Percentiles rank a stretch among this genome's conserved stretches.
phyloP scores from a whole-genome alignment of 2,113 vertebrate genomes.

The Pituophis catenifer region DNA sequence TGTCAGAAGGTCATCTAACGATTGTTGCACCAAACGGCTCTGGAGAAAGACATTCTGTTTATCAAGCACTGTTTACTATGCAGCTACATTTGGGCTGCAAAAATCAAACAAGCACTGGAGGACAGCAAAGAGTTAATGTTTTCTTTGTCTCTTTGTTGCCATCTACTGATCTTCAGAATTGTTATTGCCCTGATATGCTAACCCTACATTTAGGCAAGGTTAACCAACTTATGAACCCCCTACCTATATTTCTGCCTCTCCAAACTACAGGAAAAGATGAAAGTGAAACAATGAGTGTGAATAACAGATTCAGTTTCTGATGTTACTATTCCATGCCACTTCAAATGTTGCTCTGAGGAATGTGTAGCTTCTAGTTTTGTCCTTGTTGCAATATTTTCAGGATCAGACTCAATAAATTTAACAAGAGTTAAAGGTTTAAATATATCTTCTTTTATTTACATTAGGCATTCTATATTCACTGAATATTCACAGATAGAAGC shows the following conservation, averaged over 20 bases:
- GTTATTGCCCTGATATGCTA: background rate
- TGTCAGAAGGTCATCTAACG: constrained; percentile 61
- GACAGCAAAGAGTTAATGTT: background rate
- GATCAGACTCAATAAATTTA: too few species aligned
- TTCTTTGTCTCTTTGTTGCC: background rate
- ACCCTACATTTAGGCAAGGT: background rate
- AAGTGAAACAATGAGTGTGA: constrained; percentile 4
- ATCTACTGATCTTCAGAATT: background rate
- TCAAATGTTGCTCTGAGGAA: background rate
- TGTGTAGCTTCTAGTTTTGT: background rate
- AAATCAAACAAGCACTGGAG: background rate
- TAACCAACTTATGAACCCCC: background rate
- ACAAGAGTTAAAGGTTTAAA: too few species aligned
- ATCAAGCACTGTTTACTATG: background rate
- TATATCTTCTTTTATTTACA: too few species aligned
- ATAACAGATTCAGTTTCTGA: background rate
- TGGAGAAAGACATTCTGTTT: constrained; percentile 36
- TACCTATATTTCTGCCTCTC: background rate
- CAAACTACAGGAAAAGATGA: background rate
- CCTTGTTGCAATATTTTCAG: too few species aligned
- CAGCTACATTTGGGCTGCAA: background rate
- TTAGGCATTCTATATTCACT: too few species aligned
- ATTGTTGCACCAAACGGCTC: constrained; percentile 27
- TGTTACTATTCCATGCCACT: background rate
- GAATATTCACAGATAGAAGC: too few species aligned